Base-by-base conservation (phyloP, 2,888 invertebrate genomes). In the Malacosoma neustria region DNA sequence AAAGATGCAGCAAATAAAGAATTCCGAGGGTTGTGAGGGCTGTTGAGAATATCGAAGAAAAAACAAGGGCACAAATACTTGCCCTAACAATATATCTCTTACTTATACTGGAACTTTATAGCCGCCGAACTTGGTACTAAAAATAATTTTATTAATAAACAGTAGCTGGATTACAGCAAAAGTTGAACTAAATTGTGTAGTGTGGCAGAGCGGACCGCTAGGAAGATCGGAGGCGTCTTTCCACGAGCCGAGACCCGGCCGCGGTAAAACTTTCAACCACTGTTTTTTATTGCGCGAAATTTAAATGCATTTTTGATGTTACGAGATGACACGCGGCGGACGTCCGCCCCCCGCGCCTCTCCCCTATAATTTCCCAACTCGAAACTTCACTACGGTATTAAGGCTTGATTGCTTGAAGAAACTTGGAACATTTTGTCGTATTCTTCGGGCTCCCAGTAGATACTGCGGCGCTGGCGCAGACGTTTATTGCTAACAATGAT, bases 261-360 rank as follows among this genome's bases (percentile, higher is more conserved):
- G 74, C 70, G 65, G 70, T 61, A 69, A 84, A 85, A 82, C 74
- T 84, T 84, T 72, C 68, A 70, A 74, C 72, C 75, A 74, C 79
- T 76, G 80, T 84, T 85, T 85, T 85, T 85, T 84, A 84, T 85
- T 85, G 85, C 82, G 79, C 79, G 66, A 76, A 84, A 84, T 86
- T 81, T 86, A 87, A 87, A 87, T 87, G 87, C 87, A 87, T 87
- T 87, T 87, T 86, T 87, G 87, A 82, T 87, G 87, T 87, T 79
- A 81, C 79, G 82, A 84, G 81, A 85, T 85, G 85, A 85, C 85
- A 85, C 82, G 79, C 84, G 74, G 82, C 81, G 81, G 81, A 79
- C 82, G 75, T 74, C 75, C 74, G 71, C 72, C 67, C 51, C 54
- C 46, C 48, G 61, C 63, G 49, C 60, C 70, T 66, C 62, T 70